Base-by-base conservation (phyloP, 30 jellyfish, hydroid and myxozoan species). In the Hydra vulgaris region DNA sequence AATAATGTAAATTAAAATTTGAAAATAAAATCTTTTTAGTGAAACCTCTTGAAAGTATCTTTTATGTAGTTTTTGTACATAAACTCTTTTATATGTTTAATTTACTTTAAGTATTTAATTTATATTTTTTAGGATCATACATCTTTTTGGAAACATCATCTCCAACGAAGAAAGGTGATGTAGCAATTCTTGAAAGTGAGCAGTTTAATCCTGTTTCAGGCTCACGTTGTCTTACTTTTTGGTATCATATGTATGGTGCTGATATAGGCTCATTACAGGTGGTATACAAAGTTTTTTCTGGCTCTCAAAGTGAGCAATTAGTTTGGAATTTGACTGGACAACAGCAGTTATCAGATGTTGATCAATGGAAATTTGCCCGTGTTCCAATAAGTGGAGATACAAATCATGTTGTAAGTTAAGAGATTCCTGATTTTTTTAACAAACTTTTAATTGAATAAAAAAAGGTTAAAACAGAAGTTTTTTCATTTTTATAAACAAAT, bases 191-290 rank as follows among this genome's bases (percentile, higher is more conserved):
- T 66, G 87, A 84, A 17, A 92, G 98, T 82, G 89, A 88, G 68
- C 96, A 86, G 74, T 91, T 91, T 78, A 91, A 91, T 69, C 79
- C 80, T 66, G 27, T 84, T 16, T 89, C 88, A 23, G 78, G 82
- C 23, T 23, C 87, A 7, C 88, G 96, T 7, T 91, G 97, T 71
- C 77, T 91, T 22, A 85, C 88, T 17, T 91, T 91, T 66, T 91
- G 97, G 97, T 91, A 91, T 61, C 97, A 91, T 83, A 91, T 91
- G 97, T 91, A 79, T 77, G 97, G 97, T 25, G 81, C 95, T 21
- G 87, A 74, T 79, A 91, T 91, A 21, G 97, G 97, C 40, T 54
- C 82, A 21, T 79, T 91, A 52, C 85, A 91, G 25, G 78, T 91
- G 66, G 81, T 87, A 22, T 87, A 87, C 71, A 85, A 79, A 53